A percentile compares a stretch with the other conserved stretches of the same genome.
phyloP scores from a whole-genome alignment of 2,888 invertebrate species.

The Pasiphila rectangulata region DNA sequence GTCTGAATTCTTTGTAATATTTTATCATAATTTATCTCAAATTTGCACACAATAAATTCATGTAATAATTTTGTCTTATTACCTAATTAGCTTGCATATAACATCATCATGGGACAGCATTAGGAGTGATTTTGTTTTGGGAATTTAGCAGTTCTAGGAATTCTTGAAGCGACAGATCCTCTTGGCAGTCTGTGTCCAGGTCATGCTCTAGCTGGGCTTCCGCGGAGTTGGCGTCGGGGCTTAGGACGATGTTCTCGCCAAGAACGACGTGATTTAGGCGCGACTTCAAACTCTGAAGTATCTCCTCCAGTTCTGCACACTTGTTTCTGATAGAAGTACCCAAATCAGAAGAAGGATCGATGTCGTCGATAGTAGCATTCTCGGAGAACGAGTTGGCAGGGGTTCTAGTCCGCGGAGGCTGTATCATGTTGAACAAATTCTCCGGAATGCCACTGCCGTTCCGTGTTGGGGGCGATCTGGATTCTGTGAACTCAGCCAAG shows the following conservation, averaged over 20 bases:
- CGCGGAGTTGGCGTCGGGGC: constrained; percentile 73
- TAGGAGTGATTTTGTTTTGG: constrained; percentile 67
- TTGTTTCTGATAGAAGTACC: constrained; percentile 76
- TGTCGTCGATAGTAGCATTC: constrained; percentile 68
- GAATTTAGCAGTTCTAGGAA: constrained; percentile 74
- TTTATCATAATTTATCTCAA: constrained; percentile 55
- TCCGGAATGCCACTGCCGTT: constrained; percentile 65
- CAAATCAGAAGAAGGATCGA: constrained; percentile 74
- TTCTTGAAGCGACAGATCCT: constrained; percentile 75
- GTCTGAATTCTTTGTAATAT: constrained; percentile 50
- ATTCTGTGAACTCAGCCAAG: constrained; percentile 71
- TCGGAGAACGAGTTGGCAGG: constrained; percentile 74
- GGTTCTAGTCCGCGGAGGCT: constrained; percentile 70
- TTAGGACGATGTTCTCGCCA: constrained; percentile 74
- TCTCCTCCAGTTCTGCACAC: constrained; percentile 75
- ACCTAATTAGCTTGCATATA: constrained; percentile 31
- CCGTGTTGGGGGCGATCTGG: constrained; percentile 58
- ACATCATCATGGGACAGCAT: constrained; percentile 63
- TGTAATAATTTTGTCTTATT: constrained; percentile 54
- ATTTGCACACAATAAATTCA: constrained; percentile 71
- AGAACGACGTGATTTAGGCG: constrained; percentile 75
- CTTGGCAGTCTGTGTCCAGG: constrained; percentile 76
- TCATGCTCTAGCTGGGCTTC: constrained; percentile 76
- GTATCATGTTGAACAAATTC: constrained; percentile 65
- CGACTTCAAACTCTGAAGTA: constrained; percentile 74